Conservation (phyloP, 2,113 vertebrate species). For the Urocolius indicus region DNA sequence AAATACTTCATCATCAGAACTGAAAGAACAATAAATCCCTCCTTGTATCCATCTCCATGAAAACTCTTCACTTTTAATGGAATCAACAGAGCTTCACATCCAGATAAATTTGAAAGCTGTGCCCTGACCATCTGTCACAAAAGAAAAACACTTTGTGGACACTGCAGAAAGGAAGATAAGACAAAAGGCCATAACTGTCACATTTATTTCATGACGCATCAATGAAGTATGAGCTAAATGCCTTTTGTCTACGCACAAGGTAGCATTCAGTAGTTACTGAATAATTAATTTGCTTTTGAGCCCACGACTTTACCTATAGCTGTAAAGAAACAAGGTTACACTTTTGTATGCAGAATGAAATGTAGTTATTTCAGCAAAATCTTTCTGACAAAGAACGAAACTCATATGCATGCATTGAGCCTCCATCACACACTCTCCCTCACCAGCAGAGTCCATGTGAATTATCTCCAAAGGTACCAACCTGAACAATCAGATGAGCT, state of each 20-base stretch:
- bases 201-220: constrained; percentile 48
- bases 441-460: neutral
- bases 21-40: constrained; percentile 33
- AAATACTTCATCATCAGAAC: constrained; percentile 45
- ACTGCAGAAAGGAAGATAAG: constrained; percentile 44
- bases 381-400: neutral
- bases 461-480: neutral
- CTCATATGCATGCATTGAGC: neutral
- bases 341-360: neutral
- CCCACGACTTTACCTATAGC: neutral
- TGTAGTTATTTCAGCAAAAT: neutral
- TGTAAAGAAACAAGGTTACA: neutral
- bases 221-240: constrained; percentile 29
- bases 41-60: constrained; percentile 14
- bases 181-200: constrained; percentile 42
- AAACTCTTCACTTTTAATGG: constrained; percentile 57
- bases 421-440: neutral
- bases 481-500: neutral
- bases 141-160: constrained; percentile 54
- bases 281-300: neutral
- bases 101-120: constrained; percentile 63
- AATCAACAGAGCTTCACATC: constrained; percentile 58
- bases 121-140: constrained; percentile 65
- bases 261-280: neutral
- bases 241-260: constrained; percentile 44